A percentile compares a stretch with the other conserved stretches of the same genome.
These are phyloP conservation scores for Torymus tubicola DNA, from an alignment of 2,888 invertebrate genomes.

Conservation along the genomic window DNA sequence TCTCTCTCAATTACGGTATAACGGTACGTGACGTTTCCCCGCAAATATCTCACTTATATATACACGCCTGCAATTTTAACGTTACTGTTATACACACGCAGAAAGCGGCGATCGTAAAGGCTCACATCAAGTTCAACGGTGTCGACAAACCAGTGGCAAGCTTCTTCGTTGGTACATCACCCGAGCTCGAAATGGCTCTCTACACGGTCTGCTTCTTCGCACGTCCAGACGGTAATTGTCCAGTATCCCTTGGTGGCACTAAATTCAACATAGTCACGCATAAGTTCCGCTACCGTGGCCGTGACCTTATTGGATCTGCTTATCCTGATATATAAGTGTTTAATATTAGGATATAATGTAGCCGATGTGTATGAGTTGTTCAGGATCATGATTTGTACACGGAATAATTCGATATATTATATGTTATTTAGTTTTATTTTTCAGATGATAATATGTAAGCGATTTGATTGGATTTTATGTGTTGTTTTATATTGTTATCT, in stretches of 20 bases:
- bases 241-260: conserved; percentile 84
- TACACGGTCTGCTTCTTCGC: conserved; percentile 92
- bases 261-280: conserved; percentile 86
- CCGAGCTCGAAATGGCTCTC: conserved; percentile 93
- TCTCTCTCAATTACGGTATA: too few relatives aligned
- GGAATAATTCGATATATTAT: too few relatives aligned
- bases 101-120: conserved; percentile 87
- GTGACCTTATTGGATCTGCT: conserved; percentile 88
- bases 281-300: conserved; percentile 85
- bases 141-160: conserved; percentile 87
- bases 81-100: conserved; percentile 77
- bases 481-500: too few relatives aligned
- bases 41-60: not conserved
- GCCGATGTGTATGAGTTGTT: too few relatives aligned
- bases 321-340: conserved; percentile 84
- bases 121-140: conserved; percentile 84
- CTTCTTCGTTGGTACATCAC: conserved; percentile 91
- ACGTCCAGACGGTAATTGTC: conserved; percentile 85
- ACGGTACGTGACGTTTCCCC: not conserved
- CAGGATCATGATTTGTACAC: too few relatives aligned
- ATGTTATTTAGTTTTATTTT: too few relatives aligned
- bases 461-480: too few relatives aligned
- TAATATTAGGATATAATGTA: not conserved
- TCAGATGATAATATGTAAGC: too few relatives aligned
- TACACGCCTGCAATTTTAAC: conserved; percentile 57